Percentiles rank a stretch among this genome's conserved stretches.
These are phyloP conservation scores for Aspidiotus destructor DNA, from an alignment of 2,888 invertebrate genomes.

Conservation along the genomic window DNA sequence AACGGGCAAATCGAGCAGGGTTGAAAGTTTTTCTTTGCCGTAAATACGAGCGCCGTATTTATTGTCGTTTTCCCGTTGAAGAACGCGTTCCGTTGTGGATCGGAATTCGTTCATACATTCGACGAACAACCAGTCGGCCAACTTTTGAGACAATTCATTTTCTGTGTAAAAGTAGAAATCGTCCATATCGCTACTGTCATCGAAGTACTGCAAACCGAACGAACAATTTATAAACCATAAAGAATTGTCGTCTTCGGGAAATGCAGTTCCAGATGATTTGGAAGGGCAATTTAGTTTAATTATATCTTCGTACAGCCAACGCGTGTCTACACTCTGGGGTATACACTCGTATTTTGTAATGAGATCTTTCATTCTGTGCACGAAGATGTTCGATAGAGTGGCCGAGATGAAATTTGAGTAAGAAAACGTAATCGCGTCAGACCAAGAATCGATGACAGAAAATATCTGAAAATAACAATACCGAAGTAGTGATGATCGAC, in stretches of 20 bases:
- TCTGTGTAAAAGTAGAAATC: constrained; percentile 6
- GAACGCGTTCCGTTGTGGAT: constrained; percentile 13
- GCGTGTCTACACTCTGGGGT: constrained; percentile 5
- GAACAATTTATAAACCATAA: constrained; percentile 20
- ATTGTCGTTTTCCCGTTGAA: background rate
- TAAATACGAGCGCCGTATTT: background rate
- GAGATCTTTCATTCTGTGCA: constrained; percentile 9
- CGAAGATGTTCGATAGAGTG: constrained; percentile 13
- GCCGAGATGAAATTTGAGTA: constrained; percentile 25
- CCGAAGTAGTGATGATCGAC: background rate
- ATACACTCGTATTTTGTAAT: constrained; percentile 11
- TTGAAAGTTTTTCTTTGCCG: constrained; percentile 15
- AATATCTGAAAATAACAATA: constrained; percentile 10
- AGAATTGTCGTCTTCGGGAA: constrained; percentile 2
- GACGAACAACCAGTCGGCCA: constrained; percentile 21
- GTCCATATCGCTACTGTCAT: constrained; percentile 18
- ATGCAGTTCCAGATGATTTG: background rate
- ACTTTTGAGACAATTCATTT: constrained; percentile 8
- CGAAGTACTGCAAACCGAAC: constrained; percentile 21
- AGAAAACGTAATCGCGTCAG: constrained; percentile 4
- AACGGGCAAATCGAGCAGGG: constrained; percentile 3
- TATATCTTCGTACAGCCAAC: constrained; percentile 24
- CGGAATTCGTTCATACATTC: constrained; percentile 15
- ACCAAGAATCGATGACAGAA: constrained; percentile 20
- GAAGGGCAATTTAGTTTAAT: background rate